Evolutionary conservation across 1,140 invertebrate genomes (phyloP).

Genomic region (Bombus confusus): DNA sequence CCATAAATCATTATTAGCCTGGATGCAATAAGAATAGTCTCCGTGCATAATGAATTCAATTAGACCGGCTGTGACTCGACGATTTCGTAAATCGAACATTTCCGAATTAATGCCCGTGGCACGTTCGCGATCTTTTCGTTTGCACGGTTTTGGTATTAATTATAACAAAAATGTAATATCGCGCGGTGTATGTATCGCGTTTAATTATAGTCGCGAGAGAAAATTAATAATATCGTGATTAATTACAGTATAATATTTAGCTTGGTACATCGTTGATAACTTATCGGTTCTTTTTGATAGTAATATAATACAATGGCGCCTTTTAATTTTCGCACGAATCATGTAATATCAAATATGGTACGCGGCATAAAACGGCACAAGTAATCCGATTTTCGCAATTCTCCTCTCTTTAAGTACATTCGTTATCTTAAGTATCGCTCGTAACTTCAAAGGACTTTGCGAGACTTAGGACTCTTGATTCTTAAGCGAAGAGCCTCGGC

Average conservation of each 20-base stretch:
- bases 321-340: neutral
- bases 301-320: neutral
- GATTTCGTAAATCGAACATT: constrained; percentile 14
- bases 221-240: neutral
- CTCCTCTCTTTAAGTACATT: neutral
- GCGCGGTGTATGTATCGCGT: neutral
- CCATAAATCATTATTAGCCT: constrained; percentile 33
- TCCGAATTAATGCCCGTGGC: neutral
- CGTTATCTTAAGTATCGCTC: neutral
- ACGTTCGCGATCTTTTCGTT: neutral
- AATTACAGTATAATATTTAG: neutral
- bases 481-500: neutral
- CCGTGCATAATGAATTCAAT: neutral
- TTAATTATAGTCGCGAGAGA: neutral
- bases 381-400: neutral
- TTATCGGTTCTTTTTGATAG: neutral
- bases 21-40: constrained; percentile 7
- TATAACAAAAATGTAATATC: neutral
- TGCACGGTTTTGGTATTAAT: neutral
- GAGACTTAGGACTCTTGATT: neutral
- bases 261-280: neutral
- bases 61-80: neutral
- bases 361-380: neutral
- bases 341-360: neutral
- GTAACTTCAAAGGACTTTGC: neutral